Base-by-base conservation (phyloP, 92 coral and sea anemone genomes). In the Siderastrea siderea region DNA sequence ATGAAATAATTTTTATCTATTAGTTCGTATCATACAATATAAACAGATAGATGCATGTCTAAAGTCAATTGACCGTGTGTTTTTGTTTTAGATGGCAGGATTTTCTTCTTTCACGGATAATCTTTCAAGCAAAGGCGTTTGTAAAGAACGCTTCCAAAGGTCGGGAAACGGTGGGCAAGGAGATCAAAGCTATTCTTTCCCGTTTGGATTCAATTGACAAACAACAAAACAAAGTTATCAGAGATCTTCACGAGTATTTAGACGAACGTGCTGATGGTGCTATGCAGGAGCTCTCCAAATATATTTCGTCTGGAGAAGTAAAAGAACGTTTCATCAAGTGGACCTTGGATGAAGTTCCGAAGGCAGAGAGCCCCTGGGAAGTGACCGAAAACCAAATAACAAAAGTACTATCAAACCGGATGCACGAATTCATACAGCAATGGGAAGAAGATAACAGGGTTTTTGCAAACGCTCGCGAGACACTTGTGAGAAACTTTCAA, bases 361-460 rank as follows among this genome's bases (percentile, higher is more conserved):
- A 44, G 5, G 47, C 15, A 10, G 68, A 85, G 11, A 47, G 73
- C 9, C 48, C 75, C 63, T 91, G 88, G 91, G 69, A 57, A 1
- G 59, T 17, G 0, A 87, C 91, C 12, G 51, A 71, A 53, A 66
- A 15, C 45, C 12, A 43, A 6, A 80, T 91, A 53, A 49, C 1
- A 15, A 82, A 91, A 63, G 77, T 63, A 3, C 16, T 70, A 11
- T 10, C 67, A 67, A 8, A 55, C 71, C 82, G 91, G 44, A 79
- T 91, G n/a, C 67, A 14, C 9, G 74, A 75, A 1, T 11, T 58
- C 75, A 75, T 91, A 7, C 13, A 43, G 52, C 65, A 82, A 5
- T 91, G 94, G 94, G 94, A 91, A 66, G 87, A 64, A 55, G 75
- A 87, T 53, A 59, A 67, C 47, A 80, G 69, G 15, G 75, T 82